A percentile compares a stretch with the other conserved stretches of the same genome.
Conservation (phyloP, 2,113 vertebrate genomes). For the Podarcis raffonei region DNA sequence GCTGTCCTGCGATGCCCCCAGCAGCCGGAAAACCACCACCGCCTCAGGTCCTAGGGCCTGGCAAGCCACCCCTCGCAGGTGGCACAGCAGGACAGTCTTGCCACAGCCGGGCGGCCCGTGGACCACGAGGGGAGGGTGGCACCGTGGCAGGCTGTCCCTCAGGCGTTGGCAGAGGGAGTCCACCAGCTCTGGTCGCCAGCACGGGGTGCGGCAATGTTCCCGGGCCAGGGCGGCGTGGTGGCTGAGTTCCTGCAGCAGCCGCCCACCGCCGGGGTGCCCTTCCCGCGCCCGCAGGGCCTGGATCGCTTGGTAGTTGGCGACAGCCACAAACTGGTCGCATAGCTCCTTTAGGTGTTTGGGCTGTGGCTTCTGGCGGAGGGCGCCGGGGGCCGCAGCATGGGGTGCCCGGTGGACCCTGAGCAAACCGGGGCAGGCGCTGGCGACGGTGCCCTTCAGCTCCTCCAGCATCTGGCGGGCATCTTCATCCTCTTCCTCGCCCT, state of each 20-base stretch:
- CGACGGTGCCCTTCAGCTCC: conserved; percentile 73
- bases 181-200: conserved; percentile 75
- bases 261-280: not conserved
- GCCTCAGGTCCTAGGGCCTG: conserved; percentile 60
- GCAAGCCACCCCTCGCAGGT: conserved; percentile 67
- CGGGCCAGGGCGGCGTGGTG: conserved; percentile 67
- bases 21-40: conserved; percentile 65
- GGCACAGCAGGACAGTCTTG: conserved; percentile 80
- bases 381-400: conserved; percentile 67
- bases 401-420: conserved; percentile 74
- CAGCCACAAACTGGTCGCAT: conserved; percentile 78
- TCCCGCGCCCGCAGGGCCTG: conserved; percentile 20
- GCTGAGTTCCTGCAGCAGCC: conserved; percentile 72
- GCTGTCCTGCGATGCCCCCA: conserved; percentile 73
- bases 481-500: conserved; percentile 70
- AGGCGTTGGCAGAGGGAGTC: conserved; percentile 70
- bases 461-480: conserved; percentile 76
- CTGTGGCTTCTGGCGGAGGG: conserved; percentile 69
- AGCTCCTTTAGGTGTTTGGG: conserved; percentile 76
- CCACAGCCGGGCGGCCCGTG: conserved; percentile 76
- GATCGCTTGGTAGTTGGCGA: conserved; percentile 73
- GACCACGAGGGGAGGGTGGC: conserved; percentile 75
- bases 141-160: conserved; percentile 49
- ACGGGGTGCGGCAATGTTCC: conserved; percentile 61
- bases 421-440: conserved; percentile 13